Evolutionary conservation across 2,888 invertebrate species (phyloP).

Genomic region (Parnassius orleans): DNA sequence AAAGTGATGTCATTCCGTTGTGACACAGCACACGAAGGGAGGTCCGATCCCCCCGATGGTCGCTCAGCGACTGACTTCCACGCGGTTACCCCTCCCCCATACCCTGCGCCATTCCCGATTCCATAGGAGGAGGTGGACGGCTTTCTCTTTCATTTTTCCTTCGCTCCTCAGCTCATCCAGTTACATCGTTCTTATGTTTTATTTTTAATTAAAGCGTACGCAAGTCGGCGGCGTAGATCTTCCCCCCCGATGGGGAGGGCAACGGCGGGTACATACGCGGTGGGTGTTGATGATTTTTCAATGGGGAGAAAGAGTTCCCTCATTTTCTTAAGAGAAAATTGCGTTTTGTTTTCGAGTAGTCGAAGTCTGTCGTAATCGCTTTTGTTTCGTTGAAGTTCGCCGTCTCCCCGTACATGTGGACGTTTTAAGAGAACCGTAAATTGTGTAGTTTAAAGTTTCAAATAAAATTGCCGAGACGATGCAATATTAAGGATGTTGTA

Average conservation of each 20-base stretch:
- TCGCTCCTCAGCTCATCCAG: conserved; percentile 81
- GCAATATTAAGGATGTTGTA: conserved; percentile 54
- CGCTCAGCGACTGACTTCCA: conserved; percentile 72
- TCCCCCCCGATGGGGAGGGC: conserved; percentile 51
- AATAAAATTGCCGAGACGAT: conserved; percentile 59
- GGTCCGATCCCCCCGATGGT: conserved; percentile 67
- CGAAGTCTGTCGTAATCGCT: conserved; percentile 81
- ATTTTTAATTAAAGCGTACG: conserved; percentile 82
- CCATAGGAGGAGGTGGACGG: conserved; percentile 64
- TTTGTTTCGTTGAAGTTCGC: conserved; percentile 74
- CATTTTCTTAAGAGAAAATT: conserved; percentile 82
- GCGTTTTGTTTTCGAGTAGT: conserved; percentile 81
- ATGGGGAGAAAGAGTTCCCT: conserved; percentile 82
- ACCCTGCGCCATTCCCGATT: conserved; percentile 41
- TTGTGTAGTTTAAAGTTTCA: conserved; percentile 74
- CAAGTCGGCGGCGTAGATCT: conserved; percentile 80
- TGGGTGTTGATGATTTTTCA: conserved; percentile 81
- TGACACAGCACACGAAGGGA: conserved; percentile 70
- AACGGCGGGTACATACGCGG: conserved; percentile 70
- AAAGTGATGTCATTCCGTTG: conserved; percentile 79
- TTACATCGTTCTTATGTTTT: conserved; percentile 82
- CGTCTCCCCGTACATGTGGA: conserved; percentile 66
- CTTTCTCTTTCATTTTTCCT: conserved; percentile 82
- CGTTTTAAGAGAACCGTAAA: conserved; percentile 57
- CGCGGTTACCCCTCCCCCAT: conserved; percentile 51